Conservation (phyloP, 2,113 vertebrate species). For the Albula goreensis region DNA sequence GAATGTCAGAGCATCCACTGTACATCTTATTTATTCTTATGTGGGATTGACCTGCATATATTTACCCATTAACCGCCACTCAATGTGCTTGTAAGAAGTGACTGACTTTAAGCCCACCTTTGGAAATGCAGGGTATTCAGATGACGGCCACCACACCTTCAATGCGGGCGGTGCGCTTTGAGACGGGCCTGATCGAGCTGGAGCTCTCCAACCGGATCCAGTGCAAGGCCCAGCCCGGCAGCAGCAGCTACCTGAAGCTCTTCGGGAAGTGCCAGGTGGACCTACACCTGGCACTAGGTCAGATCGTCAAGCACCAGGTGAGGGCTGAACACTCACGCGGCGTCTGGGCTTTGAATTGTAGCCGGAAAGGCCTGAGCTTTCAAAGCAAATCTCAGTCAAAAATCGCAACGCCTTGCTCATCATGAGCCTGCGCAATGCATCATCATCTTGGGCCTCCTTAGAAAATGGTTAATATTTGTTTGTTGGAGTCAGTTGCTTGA, state of each 20-base stretch:
- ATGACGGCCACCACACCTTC: slow-evolving; percentile 97
- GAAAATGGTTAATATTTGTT: background rate
- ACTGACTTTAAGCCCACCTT: background rate
- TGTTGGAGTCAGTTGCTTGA: background rate
- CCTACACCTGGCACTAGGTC: slow-evolving; percentile 91
- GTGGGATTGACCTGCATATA: no score
- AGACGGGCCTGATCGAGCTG: slow-evolving; percentile 94
- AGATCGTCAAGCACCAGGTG: slow-evolving; percentile 98
- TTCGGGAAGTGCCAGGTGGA: slow-evolving; percentile 98
- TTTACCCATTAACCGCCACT: no score
- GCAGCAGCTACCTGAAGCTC: slow-evolving; percentile 94
- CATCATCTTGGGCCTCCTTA: background rate
- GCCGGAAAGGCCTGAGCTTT: no score
- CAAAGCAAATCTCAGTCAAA: no score
- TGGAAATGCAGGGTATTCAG: slow-evolving; percentile 83
- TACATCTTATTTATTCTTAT: no score
- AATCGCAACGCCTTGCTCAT: no score
- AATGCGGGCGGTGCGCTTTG: slow-evolving; percentile 95
- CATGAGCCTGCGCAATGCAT: no score
- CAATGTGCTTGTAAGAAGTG: no score
- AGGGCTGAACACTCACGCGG: background rate
- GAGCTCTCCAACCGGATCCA: slow-evolving; percentile 96
- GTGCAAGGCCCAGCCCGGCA: slow-evolving; percentile 90
- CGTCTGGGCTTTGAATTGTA: no score
- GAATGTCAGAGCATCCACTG: no score